These are phyloP conservation scores for Mormyrops attenuatus DNA, from an alignment of 2,797 vertebrate species.

Conservation along the genomic window DNA sequence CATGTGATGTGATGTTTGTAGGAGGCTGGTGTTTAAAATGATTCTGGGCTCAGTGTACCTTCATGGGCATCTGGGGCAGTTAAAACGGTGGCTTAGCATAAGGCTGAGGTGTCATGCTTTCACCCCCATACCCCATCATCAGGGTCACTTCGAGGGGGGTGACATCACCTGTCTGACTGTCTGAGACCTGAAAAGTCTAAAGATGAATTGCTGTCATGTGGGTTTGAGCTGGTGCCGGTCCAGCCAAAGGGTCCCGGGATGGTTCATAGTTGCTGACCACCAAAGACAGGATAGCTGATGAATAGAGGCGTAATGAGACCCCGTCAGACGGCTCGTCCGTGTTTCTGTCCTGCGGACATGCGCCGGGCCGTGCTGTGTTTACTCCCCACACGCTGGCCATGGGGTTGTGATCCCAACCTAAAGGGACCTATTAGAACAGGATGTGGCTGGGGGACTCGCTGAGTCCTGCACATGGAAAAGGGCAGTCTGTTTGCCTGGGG, in stretches of 20 bases:
- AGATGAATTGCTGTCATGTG: not conserved
- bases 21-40: not conserved
- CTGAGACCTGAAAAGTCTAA: not conserved
- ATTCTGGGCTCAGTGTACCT: not conserved
- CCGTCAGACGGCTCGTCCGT: not conserved
- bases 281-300: not conserved
- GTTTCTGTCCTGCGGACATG: not conserved
- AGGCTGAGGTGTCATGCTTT: not conserved
- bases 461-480: not conserved
- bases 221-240: not conserved
- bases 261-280: not conserved
- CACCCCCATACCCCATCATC: not conserved
- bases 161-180: not conserved
- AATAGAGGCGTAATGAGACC: not conserved
- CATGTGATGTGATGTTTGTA: not conserved
- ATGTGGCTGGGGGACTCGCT: not conserved
- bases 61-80: not conserved
- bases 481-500: not conserved
- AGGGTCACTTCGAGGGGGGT: not conserved
- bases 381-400: not conserved
- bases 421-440: constrained; percentile 3
- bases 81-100: not conserved
- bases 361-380: not conserved
- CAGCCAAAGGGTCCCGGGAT: not conserved
- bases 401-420: not conserved